phyloP scores from a whole-genome alignment of 2,797 vertebrate genomes.

The Melanotaenia maccullochi region DNA sequence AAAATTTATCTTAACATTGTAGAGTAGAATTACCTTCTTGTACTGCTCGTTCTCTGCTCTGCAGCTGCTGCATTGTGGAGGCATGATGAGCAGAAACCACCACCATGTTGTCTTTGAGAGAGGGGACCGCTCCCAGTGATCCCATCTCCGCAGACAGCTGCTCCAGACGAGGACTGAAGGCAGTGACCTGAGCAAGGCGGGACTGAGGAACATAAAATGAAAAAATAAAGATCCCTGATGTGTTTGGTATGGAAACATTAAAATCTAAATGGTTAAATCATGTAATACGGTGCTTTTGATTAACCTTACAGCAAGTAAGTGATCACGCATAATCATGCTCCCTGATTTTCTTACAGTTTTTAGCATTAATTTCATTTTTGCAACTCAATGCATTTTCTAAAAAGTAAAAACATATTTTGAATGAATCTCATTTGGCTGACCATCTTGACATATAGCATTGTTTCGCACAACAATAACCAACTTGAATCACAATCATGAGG shows the following conservation, averaged over 20 bases:
- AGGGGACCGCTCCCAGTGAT: conserved; percentile 69
- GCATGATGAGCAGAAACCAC: conserved; percentile 77
- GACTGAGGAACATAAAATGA: conserved; percentile 69
- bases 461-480: neutral
- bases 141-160: conserved; percentile 73
- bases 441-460: neutral
- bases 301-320: neutral
- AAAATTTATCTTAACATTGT: conserved; percentile 2
- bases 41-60: conserved; percentile 77
- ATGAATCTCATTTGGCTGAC: neutral
- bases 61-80: conserved; percentile 81
- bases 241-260: neutral
- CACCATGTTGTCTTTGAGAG: conserved; percentile 82
- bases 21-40: conserved; percentile 80
- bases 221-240: neutral
- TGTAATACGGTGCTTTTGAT: neutral
- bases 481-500: too few relatives aligned
- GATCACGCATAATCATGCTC: neutral
- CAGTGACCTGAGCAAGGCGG: conserved; percentile 76
- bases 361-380: too few relatives aligned
- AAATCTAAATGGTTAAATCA: neutral
- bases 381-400: neutral
- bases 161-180: conserved; percentile 79
- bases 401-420: neutral
- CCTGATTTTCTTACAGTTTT: neutral